phyloP scores from a whole-genome alignment of 2,888 invertebrate genomes.

The Apamea sordens region DNA sequence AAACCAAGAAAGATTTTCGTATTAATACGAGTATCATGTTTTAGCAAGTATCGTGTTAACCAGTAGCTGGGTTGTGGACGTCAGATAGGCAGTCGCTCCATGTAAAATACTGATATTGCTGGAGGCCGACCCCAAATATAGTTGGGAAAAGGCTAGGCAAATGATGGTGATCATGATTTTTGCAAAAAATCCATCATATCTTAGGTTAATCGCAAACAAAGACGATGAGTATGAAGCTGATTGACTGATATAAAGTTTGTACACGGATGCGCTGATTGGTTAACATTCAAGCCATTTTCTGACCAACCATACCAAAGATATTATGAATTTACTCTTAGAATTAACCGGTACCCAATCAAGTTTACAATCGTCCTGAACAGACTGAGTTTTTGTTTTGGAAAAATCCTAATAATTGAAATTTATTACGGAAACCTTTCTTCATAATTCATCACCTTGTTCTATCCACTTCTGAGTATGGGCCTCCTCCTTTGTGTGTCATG shows the following conservation, averaged over 20 bases:
- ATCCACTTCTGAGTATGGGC: background rate
- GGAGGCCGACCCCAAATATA: background rate
- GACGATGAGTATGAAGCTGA: no score
- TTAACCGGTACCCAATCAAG: background rate
- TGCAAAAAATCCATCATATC: background rate
- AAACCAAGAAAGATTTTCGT: background rate
- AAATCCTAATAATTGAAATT: background rate
- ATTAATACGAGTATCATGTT: background rate
- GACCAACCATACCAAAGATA: background rate
- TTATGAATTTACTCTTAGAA: background rate
- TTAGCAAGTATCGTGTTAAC: background rate
- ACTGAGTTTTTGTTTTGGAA: background rate
- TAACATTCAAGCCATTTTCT: no score
- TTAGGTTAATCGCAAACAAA: no score
- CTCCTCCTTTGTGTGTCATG: background rate
- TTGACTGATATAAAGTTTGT: no score
- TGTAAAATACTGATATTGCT: background rate
- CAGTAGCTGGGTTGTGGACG: background rate
- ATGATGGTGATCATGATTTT: background rate
- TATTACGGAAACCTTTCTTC: background rate
- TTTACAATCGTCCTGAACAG: background rate
- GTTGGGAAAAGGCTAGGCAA: no score
- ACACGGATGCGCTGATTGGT: background rate
- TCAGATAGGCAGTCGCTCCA: background rate
- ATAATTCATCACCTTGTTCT: background rate